Conservation (phyloP, 2,888 invertebrate genomes). For the Drosophila borealis region DNA sequence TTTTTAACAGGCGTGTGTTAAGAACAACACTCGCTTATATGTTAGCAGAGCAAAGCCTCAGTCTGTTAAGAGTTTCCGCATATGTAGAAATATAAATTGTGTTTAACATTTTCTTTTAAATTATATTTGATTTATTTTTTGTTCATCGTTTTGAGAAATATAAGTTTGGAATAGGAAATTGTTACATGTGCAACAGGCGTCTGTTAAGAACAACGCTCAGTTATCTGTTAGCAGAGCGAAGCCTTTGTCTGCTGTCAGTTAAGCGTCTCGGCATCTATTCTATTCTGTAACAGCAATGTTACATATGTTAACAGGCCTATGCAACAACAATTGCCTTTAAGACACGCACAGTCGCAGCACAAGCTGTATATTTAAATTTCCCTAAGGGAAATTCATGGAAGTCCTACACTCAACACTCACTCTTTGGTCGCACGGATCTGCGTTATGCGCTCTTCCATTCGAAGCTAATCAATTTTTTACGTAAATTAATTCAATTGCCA, state of each 20-base stretch:
- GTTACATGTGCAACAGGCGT: no score
- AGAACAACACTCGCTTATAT: background rate
- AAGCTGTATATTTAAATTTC: background rate
- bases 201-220: background rate
- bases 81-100: no score
- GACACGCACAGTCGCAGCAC: no score
- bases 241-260: background rate
- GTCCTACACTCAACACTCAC: background rate
- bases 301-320: no score
- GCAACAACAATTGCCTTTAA: no score
- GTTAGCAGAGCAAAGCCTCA: background rate
- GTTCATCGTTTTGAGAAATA: no score
- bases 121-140: no score
- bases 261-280: background rate
- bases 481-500: constrained; percentile 85
- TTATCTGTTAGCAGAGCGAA: background rate
- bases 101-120: no score
- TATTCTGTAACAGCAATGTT: no score
- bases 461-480: constrained; percentile 84
- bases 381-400: background rate
- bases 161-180: no score
- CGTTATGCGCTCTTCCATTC: background rate
- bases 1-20: constrained; percentile 3
- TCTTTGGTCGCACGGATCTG: background rate
- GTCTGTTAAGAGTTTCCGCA: background rate